A percentile compares a stretch with the other conserved stretches of the same genome.
Evolutionary conservation across 2,888 invertebrate species (phyloP).

Genomic region (Buathra laborator): DNA sequence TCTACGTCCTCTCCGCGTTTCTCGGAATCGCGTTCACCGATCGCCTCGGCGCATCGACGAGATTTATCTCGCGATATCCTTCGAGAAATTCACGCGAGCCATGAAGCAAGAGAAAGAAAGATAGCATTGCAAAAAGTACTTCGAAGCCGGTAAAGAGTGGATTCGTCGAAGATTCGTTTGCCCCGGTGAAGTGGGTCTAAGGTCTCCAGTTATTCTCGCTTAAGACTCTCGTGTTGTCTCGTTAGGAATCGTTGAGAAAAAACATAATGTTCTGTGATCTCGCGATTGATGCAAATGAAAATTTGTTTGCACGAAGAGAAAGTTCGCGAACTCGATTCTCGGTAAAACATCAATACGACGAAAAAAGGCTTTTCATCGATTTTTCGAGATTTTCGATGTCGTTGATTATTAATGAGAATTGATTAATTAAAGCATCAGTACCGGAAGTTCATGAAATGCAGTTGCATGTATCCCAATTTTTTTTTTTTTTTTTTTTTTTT

Average conservation of each 20-base stretch:
- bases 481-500: too few relatives aligned
- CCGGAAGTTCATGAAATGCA: too few relatives aligned
- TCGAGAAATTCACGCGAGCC: constrained; percentile 27
- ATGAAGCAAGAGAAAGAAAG: constrained; percentile 10
- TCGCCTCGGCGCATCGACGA: constrained; percentile 62
- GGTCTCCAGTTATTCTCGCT: background rate
- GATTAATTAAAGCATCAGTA: too few relatives aligned
- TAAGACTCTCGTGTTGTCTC: constrained; percentile 26
- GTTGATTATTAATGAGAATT: too few relatives aligned
- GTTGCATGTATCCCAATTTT: too few relatives aligned
- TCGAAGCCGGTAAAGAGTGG: background rate
- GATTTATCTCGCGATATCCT: constrained; percentile 70
- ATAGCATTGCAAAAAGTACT: background rate
- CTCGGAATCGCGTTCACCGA: constrained; percentile 62
- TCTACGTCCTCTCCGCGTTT: constrained; percentile 59
- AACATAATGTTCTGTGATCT: background rate
- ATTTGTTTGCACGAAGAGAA: constrained; percentile 22
- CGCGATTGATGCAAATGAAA: constrained; percentile 12
- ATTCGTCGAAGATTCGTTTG: constrained; percentile 22
- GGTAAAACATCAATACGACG: background rate
- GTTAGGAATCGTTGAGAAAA: constrained; percentile 10
- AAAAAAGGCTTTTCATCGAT: too few relatives aligned
- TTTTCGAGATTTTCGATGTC: background rate
- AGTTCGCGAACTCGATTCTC: background rate
- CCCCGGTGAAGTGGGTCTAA: constrained; percentile 8